A percentile compares a stretch with the other conserved stretches of the same genome.
phyloP scores from a whole-genome alignment of 2,888 invertebrate genomes.

The Epinotia nisella region DNA sequence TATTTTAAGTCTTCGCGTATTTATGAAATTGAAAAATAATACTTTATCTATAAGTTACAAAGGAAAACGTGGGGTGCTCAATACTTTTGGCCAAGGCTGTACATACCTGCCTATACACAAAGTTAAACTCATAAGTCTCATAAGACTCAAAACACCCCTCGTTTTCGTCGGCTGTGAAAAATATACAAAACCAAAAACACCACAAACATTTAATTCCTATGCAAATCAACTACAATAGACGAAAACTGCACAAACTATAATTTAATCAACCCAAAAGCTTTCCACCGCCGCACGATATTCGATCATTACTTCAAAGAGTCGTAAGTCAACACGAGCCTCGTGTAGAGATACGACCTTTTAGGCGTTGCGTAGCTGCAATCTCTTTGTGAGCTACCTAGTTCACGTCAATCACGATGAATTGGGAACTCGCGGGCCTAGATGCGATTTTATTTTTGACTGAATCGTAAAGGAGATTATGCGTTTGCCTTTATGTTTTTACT shows the following conservation, averaged over 20 bases:
- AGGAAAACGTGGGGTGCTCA: no score
- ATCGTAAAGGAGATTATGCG: background rate
- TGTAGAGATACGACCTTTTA: background rate
- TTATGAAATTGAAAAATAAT: no score
- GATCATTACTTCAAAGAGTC: background rate
- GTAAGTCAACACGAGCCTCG: background rate
- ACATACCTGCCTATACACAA: no score
- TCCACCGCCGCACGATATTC: background rate
- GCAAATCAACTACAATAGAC: background rate
- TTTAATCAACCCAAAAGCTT: constrained; percentile 4
- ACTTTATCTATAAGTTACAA: no score
- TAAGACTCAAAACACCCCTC: no score
- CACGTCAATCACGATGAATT: background rate
- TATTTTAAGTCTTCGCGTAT: no score
- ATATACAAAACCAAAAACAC: background rate
- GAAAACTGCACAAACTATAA: background rate
- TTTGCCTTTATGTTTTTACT: background rate
- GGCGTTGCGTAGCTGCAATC: background rate
- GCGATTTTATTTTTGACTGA: background rate
- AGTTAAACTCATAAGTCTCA: no score
- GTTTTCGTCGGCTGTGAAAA: background rate
- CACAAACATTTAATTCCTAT: background rate
- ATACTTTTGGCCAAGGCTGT: no score
- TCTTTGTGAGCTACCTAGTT: background rate
- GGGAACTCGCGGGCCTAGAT: background rate